These are phyloP conservation scores for Theocolax elegans DNA, from an alignment of 1,140 invertebrate genomes.

Conservation along the genomic window DNA sequence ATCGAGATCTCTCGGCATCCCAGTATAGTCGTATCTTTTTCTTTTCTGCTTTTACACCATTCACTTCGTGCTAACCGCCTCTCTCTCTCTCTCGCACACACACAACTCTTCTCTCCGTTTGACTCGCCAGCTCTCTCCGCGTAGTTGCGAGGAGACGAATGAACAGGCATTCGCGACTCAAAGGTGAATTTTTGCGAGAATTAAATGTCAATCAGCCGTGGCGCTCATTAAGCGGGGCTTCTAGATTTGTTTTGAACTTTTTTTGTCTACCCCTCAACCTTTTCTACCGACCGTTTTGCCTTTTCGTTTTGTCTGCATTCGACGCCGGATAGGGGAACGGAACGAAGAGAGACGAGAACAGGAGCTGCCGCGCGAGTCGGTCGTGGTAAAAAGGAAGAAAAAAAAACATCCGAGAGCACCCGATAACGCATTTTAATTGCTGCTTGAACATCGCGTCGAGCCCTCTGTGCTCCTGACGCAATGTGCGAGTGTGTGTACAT, in stretches of 20 bases:
- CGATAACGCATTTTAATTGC: slow-evolving; percentile 38
- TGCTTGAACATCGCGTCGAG: neutral
- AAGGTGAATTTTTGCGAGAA: slow-evolving; percentile 59
- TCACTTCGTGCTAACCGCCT: neutral
- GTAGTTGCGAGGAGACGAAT: neutral
- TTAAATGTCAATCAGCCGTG: slow-evolving; percentile 62
- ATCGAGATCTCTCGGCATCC: slow-evolving; percentile 24
- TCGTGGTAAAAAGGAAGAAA: neutral
- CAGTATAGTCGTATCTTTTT: too few species aligned
- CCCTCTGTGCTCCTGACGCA: too few species aligned
- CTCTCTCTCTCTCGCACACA: slow-evolving; percentile 4
- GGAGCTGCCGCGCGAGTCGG: neutral
- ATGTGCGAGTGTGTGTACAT: neutral
- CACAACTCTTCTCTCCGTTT: neutral
- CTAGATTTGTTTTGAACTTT: slow-evolving; percentile 43
- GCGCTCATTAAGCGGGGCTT: slow-evolving; percentile 55
- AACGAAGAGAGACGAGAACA: neutral
- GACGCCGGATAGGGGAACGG: neutral
- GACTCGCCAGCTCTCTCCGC: too few species aligned
- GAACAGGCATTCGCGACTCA: slow-evolving; percentile 41
- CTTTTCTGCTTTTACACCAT: too few species aligned
- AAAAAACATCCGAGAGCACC: neutral
- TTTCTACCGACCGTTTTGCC: neutral
- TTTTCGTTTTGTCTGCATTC: neutral
- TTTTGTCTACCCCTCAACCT: neutral